Evolutionary conservation across 1,140 invertebrate genomes (phyloP).

Genomic region (Neuroterus valhalla): DNA sequence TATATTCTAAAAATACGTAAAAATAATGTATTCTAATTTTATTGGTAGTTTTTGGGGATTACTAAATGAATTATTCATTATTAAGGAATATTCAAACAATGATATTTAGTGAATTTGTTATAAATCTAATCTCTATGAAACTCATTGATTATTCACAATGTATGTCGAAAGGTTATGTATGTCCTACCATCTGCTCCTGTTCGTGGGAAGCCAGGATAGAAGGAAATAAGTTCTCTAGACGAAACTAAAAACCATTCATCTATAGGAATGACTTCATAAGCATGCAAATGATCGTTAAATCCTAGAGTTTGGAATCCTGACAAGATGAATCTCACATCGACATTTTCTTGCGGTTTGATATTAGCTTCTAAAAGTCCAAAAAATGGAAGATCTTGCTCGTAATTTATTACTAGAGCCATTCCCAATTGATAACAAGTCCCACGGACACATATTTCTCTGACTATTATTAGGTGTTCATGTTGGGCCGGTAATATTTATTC

Average conservation of each 20-base stretch:
- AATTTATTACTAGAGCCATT: background rate
- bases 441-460: background rate
- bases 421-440: background rate
- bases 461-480: background rate
- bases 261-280: background rate
- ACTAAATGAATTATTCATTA: too few species aligned
- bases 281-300: background rate
- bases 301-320: background rate
- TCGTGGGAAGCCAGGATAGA: background rate
- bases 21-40: too few species aligned
- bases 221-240: background rate
- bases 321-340: background rate
- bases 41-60: too few species aligned
- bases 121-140: too few species aligned
- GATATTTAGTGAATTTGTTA: too few species aligned
- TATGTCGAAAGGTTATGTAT: background rate
- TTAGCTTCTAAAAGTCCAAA: background rate
- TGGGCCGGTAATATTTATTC: background rate
- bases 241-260: background rate
- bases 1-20: too few species aligned
- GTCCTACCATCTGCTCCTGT: conserved; percentile 5
- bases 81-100: too few species aligned
- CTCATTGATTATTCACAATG: too few species aligned
- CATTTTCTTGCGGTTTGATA: background rate
- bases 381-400: background rate